Percentiles rank a stretch among this genome's conserved stretches.
These are phyloP conservation scores for Ivindomyrus marchei DNA, from an alignment of 2,113 vertebrate genomes.

Conservation along the genomic window DNA sequence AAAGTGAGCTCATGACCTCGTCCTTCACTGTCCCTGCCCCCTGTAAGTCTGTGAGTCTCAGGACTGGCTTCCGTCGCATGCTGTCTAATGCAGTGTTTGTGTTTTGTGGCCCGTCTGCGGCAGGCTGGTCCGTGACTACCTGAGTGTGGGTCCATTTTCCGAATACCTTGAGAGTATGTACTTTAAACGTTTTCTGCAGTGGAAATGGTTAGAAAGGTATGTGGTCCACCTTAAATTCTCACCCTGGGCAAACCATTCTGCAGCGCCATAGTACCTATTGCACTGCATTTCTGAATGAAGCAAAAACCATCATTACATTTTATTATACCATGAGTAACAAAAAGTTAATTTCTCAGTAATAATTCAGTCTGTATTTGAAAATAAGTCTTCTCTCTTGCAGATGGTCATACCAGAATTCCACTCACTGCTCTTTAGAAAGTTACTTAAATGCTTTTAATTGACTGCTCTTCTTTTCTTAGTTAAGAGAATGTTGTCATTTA, in stretches of 20 bases:
- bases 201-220: constrained; percentile 97
- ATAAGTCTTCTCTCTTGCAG: neutral
- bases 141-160: constrained; percentile 85
- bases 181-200: constrained; percentile 95
- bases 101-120: neutral
- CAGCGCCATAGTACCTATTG: neutral
- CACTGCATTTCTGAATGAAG: neutral
- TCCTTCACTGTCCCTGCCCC: neutral
- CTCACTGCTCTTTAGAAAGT: neutral
- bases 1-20: constrained; percentile 66
- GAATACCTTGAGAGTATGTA: constrained; percentile 96
- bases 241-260: neutral
- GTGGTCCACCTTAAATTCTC: neutral
- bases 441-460: neutral
- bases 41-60: neutral
- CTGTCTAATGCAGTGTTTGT: neutral
- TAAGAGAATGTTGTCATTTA: neutral
- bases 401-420: neutral
- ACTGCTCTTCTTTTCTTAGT: neutral
- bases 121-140: constrained; percentile 89
- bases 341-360: neutral
- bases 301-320: too few species aligned
- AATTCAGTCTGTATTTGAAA: neutral
- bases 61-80: neutral
- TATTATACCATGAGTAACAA: neutral